Conservation (phyloP, 2,797 vertebrate genomes). For the Acanthopagrus latus region DNA sequence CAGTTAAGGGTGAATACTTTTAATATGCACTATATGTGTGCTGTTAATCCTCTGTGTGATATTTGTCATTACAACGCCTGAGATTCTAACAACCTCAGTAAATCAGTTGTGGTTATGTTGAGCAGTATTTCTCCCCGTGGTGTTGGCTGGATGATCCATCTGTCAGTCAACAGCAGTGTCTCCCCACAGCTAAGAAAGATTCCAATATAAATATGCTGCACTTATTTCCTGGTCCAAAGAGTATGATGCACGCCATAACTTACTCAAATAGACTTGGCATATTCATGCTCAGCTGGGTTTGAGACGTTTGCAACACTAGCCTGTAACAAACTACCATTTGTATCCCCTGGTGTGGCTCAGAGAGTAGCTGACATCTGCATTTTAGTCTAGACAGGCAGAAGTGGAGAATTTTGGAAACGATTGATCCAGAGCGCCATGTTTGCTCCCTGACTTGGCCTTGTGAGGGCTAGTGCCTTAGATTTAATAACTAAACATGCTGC, state of each 20-base stretch:
- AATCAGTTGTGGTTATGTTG: not conserved
- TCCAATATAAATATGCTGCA: not conserved
- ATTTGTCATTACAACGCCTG: constrained; percentile 8
- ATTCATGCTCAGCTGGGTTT: not conserved
- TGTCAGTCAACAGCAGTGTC: not conserved
- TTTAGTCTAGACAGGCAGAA: not conserved
- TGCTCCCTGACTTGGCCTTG: too few species aligned
- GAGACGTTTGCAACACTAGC: not conserved
- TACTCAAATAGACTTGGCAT: not conserved
- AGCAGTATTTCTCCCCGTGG: not conserved
- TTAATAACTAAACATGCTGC: not conserved
- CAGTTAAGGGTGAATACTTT: too few species aligned
- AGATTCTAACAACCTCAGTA: not conserved
- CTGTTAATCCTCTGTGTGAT: constrained; percentile 13
- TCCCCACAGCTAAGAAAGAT: not conserved
- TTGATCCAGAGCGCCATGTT: too few species aligned
- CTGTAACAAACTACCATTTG: not conserved
- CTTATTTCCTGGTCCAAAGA: not conserved
- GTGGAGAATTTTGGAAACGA: not conserved
- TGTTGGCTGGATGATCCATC: not conserved
- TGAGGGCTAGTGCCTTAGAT: not conserved
- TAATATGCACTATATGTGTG: not conserved
- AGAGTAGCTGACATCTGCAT: not conserved
- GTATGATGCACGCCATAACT: not conserved
- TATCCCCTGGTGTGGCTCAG: not conserved